These are phyloP conservation scores for Cisticola juncidis DNA, from an alignment of 2,113 vertebrate species.

Conservation along the genomic window DNA sequence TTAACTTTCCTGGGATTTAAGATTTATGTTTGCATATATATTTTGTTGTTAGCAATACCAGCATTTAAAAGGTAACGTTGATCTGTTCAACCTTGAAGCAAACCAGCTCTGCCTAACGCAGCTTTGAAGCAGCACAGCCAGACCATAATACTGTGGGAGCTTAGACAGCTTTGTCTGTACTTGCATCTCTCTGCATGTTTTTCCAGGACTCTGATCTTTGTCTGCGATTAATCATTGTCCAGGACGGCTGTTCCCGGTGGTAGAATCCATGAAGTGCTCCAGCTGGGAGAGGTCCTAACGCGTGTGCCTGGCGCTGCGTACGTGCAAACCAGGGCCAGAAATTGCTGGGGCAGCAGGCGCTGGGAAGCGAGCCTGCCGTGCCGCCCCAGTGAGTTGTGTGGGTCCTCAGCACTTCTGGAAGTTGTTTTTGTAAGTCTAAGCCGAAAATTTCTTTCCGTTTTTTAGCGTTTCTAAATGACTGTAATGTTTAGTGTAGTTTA, in stretches of 20 bases:
- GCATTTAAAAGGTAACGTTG: not conserved
- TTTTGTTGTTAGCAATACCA: not conserved
- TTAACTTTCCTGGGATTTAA: not conserved
- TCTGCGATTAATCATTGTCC: slow-evolving; percentile 43
- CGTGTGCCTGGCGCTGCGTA: not conserved
- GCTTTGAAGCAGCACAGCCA: slow-evolving; percentile 33
- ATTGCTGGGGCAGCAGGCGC: slow-evolving; percentile 33
- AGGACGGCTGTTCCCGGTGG: slow-evolving; percentile 25
- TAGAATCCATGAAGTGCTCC: slow-evolving; percentile 11
- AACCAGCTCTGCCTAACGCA: not conserved
- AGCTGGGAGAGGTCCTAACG: slow-evolving; percentile 32
- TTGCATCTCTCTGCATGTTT: slow-evolving; percentile 35
- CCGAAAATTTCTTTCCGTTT: not conserved
- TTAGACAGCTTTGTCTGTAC: slow-evolving; percentile 48
- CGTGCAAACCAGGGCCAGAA: slow-evolving; percentile 35
- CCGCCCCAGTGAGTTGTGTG: not conserved
- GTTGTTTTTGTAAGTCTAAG: slow-evolving; percentile 46
- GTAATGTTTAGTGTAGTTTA: not conserved
- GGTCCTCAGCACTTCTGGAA: slow-evolving; percentile 46
- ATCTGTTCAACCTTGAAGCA: slow-evolving; percentile 33
- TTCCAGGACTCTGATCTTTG: slow-evolving; percentile 44
- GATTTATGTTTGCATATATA: not conserved
- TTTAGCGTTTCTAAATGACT: slow-evolving; percentile 53
- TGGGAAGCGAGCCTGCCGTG: not conserved
- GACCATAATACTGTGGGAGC: slow-evolving; percentile 55